Evolutionary conservation across 2,888 invertebrate genomes (phyloP).

Genomic region (Physocephala rufipes): DNA sequence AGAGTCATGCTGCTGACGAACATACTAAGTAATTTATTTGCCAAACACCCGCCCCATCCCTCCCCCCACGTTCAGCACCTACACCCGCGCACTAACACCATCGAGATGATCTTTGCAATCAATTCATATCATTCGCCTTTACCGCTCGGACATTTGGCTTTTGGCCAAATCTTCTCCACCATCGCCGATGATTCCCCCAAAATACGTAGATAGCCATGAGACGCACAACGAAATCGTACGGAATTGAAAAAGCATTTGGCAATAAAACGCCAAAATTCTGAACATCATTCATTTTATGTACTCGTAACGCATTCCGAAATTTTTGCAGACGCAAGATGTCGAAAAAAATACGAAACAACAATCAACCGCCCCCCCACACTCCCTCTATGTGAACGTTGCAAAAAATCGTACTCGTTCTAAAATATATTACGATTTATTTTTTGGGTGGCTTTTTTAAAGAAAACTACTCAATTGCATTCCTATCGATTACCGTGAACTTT

Average conservation of each 20-base stretch:
- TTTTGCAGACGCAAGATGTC: background rate
- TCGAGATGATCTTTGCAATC: too few species aligned
- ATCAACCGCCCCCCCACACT: too few species aligned
- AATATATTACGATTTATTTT: too few species aligned
- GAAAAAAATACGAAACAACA: background rate
- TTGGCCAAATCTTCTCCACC: constrained; percentile 14
- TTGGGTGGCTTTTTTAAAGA: background rate
- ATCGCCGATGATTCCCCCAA: constrained; percentile 21
- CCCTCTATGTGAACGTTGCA: too few species aligned
- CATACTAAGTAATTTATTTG: background rate
- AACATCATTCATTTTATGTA: background rate
- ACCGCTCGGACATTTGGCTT: background rate
- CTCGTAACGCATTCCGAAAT: background rate
- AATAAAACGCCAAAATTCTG: background rate
- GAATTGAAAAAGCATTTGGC: background rate
- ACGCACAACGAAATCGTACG: constrained; percentile 4
- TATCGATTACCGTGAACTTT: background rate
- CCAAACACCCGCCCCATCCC: background rate
- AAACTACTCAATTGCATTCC: background rate
- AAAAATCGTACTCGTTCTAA: too few species aligned
- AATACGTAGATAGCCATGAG: too few species aligned
- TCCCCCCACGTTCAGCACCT: background rate
- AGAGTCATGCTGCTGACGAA: background rate
- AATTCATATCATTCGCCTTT: background rate
- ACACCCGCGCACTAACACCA: background rate